Percentiles rank a stretch among this genome's conserved stretches.
These are phyloP conservation scores for Sesia bembeciformis DNA, from an alignment of 2,888 invertebrate species.

Conservation along the genomic window DNA sequence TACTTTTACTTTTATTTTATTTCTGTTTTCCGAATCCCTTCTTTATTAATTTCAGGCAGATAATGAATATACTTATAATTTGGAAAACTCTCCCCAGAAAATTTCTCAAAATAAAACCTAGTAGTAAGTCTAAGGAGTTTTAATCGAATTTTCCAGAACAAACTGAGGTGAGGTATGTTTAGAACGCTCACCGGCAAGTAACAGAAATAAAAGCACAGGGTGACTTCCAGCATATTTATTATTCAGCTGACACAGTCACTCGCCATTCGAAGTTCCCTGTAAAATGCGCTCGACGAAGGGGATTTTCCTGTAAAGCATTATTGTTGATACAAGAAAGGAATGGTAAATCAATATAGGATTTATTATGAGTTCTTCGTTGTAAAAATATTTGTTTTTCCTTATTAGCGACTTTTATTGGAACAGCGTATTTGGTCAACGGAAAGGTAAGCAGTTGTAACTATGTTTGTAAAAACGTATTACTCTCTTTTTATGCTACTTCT, in stretches of 20 bases:
- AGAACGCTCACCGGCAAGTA: conserved; percentile 13
- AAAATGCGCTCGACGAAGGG: conserved; percentile 24
- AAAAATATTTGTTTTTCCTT: conserved; percentile 5
- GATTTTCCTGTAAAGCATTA: conserved; percentile 44
- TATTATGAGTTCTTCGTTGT: background rate
- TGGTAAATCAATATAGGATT: background rate
- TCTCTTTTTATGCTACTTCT: no score
- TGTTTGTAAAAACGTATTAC: no score
- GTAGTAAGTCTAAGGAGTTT: background rate
- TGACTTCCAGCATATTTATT: conserved; percentile 47
- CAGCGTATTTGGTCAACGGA: no score
- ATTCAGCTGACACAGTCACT: conserved; percentile 55
- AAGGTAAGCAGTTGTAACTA: no score
- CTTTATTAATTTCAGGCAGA: no score
- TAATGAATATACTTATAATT: no score
- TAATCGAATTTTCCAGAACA: background rate
- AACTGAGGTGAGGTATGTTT: conserved; percentile 14
- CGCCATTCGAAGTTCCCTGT: conserved; percentile 41
- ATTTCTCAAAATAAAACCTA: no score
- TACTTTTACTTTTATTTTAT: no score
- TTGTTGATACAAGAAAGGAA: conserved; percentile 30
- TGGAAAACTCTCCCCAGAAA: no score
- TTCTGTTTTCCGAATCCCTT: no score
- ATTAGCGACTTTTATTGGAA: conserved; percentile 16
- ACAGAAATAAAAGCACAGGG: conserved; percentile 38